Evolutionary conservation across 1,140 invertebrate species (phyloP), one percentile per base, ranked within the genome.

Genomic region (Drosophila lini): DNA sequence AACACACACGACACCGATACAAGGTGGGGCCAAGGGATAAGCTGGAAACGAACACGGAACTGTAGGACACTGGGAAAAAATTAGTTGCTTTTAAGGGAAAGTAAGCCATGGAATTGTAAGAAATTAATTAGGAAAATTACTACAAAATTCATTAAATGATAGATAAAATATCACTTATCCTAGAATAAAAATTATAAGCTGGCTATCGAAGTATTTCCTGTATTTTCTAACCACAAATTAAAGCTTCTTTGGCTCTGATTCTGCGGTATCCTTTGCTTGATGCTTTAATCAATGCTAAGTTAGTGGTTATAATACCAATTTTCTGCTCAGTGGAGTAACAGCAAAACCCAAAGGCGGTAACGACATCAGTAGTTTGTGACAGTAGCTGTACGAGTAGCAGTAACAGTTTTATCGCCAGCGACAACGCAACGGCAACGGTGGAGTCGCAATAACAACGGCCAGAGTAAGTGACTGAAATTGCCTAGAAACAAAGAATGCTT

Each of bases 321-420:
- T 67, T 44, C 28, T 5, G 41, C 41, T 50, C 42, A 52, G 74
- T 81, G 68, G 44, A 81, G 59, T 63, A 52, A 57, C 36, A 48
- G 64, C 52, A 55, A 68, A 52, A 58, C 48, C 19, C 44, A 57
- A 55, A 42, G 60, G 53, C 61, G 40, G 52, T 60, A 64, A 61
- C 60, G 55, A 78, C 78, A 82, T 53, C 45, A 40, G 68, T 60
- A 57, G 38, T 65, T 67, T 71, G 59, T 53, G 63, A 63, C 65
- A 76, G 59, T 61, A 48, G 64, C 67, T 34, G 44, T 25, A 42
- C 52, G 31, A 50, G 69, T 32, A 48, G 55, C 68, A 61, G 68
- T 69, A 78, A 88, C 80, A 65, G 76, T 88, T 86, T 88, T 83
- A 83, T 74, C 57, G 80, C 45, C 58, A 63, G 73, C 53, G 71